Conservation (phyloP, 2,797 vertebrate genomes). For the Esox lucius region DNA sequence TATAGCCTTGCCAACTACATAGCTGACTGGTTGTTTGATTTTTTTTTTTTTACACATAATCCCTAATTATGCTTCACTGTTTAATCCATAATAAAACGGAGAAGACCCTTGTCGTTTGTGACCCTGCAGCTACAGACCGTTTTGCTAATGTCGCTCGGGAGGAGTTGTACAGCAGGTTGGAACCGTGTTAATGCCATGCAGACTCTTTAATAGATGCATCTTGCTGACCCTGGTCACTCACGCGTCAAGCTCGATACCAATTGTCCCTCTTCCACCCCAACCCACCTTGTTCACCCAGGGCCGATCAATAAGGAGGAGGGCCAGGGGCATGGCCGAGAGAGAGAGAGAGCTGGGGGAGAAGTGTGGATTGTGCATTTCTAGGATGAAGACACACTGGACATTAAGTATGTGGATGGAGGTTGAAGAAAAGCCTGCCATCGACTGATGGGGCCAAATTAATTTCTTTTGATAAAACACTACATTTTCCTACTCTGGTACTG, state of each 20-base stretch:
- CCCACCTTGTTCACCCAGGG: conserved; percentile 16
- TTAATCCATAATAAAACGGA: background rate
- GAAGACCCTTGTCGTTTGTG: background rate
- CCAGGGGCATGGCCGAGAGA: background rate
- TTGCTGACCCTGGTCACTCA: conserved; percentile 46
- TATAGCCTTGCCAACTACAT: background rate
- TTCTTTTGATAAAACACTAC: too few species aligned
- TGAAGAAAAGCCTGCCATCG: background rate
- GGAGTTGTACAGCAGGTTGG: conserved; percentile 14
- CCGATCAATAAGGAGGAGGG: conserved; percentile 45
- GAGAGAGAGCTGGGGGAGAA: conserved; percentile 1
- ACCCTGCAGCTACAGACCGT: conserved; percentile 2
- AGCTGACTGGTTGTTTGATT: background rate
- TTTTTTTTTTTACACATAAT: background rate
- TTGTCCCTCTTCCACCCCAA: conserved; percentile 17
- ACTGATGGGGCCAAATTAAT: background rate
- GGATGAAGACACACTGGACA: conserved; percentile 20
- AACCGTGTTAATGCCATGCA: conserved; percentile 34
- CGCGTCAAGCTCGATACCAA: conserved; percentile 52
- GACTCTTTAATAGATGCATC: conserved; percentile 41
- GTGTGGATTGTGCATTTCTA: conserved; percentile 28
- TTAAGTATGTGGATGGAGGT: background rate
- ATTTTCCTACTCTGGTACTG: too few species aligned
- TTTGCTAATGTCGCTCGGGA: background rate
- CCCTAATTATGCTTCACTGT: background rate